phyloP scores from a whole-genome alignment of 2,113 vertebrate species.

The Erpornis zantholeuca region DNA sequence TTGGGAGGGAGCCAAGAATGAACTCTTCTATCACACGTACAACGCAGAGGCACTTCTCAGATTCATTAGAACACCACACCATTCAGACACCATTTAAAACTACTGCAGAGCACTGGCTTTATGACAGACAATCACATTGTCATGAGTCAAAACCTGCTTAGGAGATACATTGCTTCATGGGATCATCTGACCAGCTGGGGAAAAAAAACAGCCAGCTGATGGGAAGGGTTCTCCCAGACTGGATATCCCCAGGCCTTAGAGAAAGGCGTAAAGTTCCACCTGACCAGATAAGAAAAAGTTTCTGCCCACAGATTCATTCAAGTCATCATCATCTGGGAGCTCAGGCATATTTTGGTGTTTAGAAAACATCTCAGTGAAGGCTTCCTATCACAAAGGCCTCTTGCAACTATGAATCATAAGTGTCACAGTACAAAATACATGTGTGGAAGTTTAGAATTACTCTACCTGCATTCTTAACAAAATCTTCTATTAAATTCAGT shows the following conservation, averaged over 20 bases:
- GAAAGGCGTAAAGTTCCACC: constrained; percentile 75
- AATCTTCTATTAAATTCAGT: neutral
- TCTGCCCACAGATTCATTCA: constrained; percentile 79
- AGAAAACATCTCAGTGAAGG: constrained; percentile 75
- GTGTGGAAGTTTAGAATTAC: neutral
- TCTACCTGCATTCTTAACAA: neutral
- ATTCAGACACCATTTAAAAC: neutral
- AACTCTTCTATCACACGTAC: neutral
- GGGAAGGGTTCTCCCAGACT: constrained; percentile 53
- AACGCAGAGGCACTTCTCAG: fast-evolving
- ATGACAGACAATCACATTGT: neutral
- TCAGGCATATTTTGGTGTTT: constrained; percentile 67
- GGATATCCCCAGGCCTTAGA: constrained; percentile 84
- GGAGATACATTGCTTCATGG: constrained; percentile 52
- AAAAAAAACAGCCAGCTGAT: constrained; percentile 59
- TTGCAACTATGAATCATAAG: constrained; percentile 68
- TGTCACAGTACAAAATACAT: neutral
- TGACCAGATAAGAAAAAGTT: constrained; percentile 75
- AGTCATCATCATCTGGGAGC: constrained; percentile 57
- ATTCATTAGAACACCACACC: neutral
- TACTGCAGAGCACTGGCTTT: neutral
- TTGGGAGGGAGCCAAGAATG: fast-evolving
- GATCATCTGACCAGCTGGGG: constrained; percentile 76
- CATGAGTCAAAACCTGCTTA: neutral
- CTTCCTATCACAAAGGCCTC: constrained; percentile 81